A percentile compares a stretch with the other conserved stretches of the same genome.
These are phyloP conservation scores for Aelia acuminata DNA, from an alignment of 2,888 invertebrate genomes.

Conservation along the genomic window DNA sequence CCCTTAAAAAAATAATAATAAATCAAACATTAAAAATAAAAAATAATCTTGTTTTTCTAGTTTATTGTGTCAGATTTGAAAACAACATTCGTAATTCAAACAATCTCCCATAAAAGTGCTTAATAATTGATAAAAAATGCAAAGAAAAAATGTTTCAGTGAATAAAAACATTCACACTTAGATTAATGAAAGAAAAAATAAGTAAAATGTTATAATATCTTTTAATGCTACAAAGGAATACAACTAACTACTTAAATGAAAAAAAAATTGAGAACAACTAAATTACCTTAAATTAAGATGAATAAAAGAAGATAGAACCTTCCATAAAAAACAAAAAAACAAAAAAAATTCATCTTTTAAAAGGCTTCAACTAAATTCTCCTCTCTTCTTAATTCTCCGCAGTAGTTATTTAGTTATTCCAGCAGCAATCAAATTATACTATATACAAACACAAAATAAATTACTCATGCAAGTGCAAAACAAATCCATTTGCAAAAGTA, in stretches of 20 bases:
- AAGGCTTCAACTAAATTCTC: constrained; percentile 53
- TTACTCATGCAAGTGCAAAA: constrained; percentile 58
- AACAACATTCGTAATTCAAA: background rate
- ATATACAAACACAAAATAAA: constrained; percentile 54
- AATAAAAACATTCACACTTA: background rate
- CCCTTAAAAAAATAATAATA: background rate
- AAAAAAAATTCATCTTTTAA: background rate
- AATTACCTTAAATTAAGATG: constrained; percentile 43
- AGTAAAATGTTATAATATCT: background rate
- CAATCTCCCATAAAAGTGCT: background rate
- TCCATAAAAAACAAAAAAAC: constrained; percentile 29
- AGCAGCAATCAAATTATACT: constrained; percentile 56
- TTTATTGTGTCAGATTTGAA: background rate
- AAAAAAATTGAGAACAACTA: constrained; percentile 34
- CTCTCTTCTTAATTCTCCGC: constrained; percentile 32
- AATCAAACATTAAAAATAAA: no score
- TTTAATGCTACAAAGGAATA: background rate
- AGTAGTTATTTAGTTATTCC: constrained; percentile 36
- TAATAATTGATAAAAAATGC: background rate
- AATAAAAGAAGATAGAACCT: constrained; percentile 48
- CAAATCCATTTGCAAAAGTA: constrained; percentile 47
- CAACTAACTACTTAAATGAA: background rate
- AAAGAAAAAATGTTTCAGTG: background rate
- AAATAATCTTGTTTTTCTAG: no score
- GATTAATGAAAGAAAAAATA: background rate